Conservation (phyloP, 2,113 vertebrate species). For the Okapia johnstoni region DNA sequence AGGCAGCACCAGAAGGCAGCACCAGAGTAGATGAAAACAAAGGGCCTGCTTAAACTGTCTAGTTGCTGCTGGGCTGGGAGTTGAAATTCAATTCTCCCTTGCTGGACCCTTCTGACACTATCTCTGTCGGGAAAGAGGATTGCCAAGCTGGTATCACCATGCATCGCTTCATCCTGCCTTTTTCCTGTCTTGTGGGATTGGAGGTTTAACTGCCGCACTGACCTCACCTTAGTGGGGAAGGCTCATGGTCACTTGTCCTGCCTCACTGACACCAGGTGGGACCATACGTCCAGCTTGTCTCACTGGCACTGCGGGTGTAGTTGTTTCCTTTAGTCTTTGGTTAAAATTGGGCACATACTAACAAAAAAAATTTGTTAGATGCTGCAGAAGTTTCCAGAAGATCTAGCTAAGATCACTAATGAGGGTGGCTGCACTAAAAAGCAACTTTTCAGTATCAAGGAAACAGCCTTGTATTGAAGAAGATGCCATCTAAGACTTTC, state of each 20-base stretch:
- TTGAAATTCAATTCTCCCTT: background rate
- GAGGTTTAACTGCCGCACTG: background rate
- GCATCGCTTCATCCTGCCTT: background rate
- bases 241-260: background rate
- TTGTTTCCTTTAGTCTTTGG: background rate
- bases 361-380: background rate
- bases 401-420: background rate
- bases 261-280: background rate
- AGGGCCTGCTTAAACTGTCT: background rate
- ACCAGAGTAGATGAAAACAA: background rate
- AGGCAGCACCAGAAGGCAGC: background rate
- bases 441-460: background rate
- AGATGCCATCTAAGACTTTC: background rate
- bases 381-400: background rate
- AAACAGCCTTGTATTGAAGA: background rate
- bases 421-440: background rate
- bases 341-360: background rate
- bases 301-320: background rate
- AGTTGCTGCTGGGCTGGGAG: background rate
- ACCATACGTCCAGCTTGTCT: background rate
- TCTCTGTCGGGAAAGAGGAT: background rate
- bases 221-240: background rate
- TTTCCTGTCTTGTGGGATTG: background rate
- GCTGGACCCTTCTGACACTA: background rate
- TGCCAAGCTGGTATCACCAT: background rate